Percentiles rank a stretch among this genome's conserved stretches.
Evolutionary conservation across 1,140 invertebrate genomes (phyloP).

Genomic region (Philotrypesis tridentata): DNA sequence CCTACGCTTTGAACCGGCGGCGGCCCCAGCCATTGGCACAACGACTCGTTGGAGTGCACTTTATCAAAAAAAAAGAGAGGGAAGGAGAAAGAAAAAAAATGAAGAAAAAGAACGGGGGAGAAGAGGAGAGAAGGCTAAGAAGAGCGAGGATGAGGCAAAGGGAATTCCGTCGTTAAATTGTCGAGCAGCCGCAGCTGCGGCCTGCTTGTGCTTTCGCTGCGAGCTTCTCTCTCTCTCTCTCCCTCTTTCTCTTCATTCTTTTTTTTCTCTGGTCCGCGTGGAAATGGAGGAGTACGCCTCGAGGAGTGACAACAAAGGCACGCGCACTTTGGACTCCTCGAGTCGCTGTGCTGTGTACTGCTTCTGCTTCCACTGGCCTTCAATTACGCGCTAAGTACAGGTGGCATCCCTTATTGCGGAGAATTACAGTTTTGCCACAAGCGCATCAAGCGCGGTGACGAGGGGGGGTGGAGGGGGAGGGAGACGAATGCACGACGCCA

Average conservation of each 20-base stretch:
- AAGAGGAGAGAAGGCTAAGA: not conserved
- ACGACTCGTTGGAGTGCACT: constrained; percentile 35
- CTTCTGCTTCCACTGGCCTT: not conserved
- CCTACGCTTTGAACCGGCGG: not conserved
- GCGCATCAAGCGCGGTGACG: not conserved
- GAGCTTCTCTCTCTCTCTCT: too few species aligned
- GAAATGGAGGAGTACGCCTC: not conserved
- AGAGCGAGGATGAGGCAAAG: not conserved
- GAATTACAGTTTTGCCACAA: not conserved
- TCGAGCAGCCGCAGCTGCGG: not conserved
- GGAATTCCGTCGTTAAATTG: constrained; percentile 12
- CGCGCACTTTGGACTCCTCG: not conserved
- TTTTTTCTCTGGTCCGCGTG: not conserved
- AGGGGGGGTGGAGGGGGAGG: too few species aligned
- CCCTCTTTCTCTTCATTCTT: not conserved
- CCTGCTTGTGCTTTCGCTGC: not conserved
- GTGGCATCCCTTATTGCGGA: not conserved
- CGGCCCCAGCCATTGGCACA: not conserved
- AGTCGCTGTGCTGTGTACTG: too few species aligned
- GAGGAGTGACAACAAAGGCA: not conserved
- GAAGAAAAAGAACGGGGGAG: not conserved
- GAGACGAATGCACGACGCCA: too few species aligned
- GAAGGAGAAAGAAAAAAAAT: too few species aligned
- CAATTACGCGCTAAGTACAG: constrained; percentile 22
- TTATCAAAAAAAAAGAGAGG: constrained; percentile 10